phyloP scores from a whole-genome alignment of 2,113 vertebrate species.

The Seriola dumerili region DNA sequence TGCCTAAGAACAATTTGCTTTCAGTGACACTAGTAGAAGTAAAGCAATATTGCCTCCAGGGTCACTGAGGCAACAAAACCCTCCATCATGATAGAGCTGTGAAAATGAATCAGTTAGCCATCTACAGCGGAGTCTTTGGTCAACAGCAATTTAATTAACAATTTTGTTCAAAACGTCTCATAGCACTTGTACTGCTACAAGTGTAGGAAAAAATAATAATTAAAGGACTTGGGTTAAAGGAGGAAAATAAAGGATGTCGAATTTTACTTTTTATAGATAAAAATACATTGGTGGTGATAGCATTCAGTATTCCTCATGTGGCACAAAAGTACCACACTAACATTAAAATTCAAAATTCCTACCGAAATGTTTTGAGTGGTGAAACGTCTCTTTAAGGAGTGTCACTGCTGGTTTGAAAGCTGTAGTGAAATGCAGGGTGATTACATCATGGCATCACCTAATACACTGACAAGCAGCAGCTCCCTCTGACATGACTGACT shows the following conservation, averaged over 20 bases:
- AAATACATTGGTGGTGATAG: neutral
- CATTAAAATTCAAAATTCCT: neutral
- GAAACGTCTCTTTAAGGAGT: neutral
- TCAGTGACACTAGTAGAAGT: conserved; percentile 6
- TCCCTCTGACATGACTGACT: neutral
- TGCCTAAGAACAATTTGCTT: conserved; percentile 16
- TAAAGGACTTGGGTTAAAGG: neutral
- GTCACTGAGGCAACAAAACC: neutral
- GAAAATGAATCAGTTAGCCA: neutral
- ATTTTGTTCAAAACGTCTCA: neutral
- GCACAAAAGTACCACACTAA: neutral
- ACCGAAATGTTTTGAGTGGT: neutral
- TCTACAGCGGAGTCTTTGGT: neutral
- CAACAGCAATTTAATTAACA: neutral
- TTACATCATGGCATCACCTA: neutral
- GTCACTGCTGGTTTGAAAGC: neutral
- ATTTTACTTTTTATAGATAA: neutral
- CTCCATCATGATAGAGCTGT: conserved; percentile 1
- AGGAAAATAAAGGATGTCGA: neutral
- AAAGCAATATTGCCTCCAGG: neutral
- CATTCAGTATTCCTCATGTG: neutral
- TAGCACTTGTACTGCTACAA: neutral
- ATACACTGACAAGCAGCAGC: neutral
- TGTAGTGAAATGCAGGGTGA: neutral
- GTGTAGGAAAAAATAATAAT: neutral